These are phyloP conservation scores for Hydrolagus affinis DNA, from an alignment of 2,113 vertebrate species.

Conservation along the genomic window DNA sequence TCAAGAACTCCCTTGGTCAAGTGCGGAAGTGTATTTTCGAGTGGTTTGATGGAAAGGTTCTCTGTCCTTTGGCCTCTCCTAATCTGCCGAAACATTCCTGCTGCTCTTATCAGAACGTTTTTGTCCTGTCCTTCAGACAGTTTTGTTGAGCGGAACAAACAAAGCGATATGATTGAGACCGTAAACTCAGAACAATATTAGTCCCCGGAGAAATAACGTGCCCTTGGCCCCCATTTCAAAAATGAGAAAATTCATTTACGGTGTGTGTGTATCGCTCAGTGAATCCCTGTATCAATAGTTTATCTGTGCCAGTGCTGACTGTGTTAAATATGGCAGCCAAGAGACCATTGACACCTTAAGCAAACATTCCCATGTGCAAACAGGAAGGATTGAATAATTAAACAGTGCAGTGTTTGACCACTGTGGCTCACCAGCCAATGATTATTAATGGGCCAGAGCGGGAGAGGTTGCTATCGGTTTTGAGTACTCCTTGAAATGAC, in stretches of 20 bases:
- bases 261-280: background rate
- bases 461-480: conserved; percentile 2
- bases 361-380: background rate
- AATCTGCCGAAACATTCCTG: background rate
- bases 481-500: background rate
- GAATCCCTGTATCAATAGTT: background rate
- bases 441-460: background rate
- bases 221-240: background rate
- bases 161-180: background rate
- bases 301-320: conserved; percentile 5
- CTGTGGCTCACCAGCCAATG: background rate
- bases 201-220: background rate
- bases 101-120: background rate
- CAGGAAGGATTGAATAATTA: background rate
- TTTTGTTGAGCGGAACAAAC: background rate
- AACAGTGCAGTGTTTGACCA: background rate
- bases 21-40: too few relatives aligned
- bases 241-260: conserved; percentile 1
- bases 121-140: background rate
- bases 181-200: background rate
- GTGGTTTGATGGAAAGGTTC: too few relatives aligned
- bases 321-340: background rate
- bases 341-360: background rate
- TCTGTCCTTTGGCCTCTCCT: background rate
- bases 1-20: too few relatives aligned